Conservation (phyloP, 2,113 vertebrate genomes). For the Xiphophorus maculatus region DNA sequence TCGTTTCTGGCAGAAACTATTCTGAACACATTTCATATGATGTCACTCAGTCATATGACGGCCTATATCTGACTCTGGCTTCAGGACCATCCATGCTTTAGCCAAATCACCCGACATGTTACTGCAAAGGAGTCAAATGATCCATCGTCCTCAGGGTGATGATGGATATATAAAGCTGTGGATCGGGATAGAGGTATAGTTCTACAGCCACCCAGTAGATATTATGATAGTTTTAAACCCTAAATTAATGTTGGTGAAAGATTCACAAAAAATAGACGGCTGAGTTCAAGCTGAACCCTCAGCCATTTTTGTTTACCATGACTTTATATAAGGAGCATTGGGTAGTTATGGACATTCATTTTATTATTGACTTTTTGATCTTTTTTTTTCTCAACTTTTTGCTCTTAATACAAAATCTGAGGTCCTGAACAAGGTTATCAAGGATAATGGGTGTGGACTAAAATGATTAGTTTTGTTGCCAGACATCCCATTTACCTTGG, state of each 20-base stretch:
- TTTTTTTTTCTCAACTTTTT: not conserved
- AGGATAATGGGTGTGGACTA: not conserved
- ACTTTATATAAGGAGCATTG: not conserved
- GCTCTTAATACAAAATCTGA: not conserved
- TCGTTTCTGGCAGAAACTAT: too few species aligned
- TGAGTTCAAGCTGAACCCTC: too few species aligned
- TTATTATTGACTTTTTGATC: not conserved
- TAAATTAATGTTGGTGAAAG: slow-evolving; percentile 35
- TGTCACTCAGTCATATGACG: slow-evolving; percentile 28
- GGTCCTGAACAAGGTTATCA: not conserved
- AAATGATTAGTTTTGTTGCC: slow-evolving; percentile 16
- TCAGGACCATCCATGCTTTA: slow-evolving; percentile 19
- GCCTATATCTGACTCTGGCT: slow-evolving; percentile 1
- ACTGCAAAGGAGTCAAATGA: slow-evolving; percentile 23
- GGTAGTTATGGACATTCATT: not conserved
- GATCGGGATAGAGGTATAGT: slow-evolving; percentile 15
- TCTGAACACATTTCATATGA: slow-evolving; percentile 23
- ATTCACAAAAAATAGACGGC: not conserved
- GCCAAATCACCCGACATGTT: slow-evolving; percentile 30
- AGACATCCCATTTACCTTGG: slow-evolving; percentile 26
- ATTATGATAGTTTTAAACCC: slow-evolving; percentile 45
- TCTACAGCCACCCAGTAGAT: slow-evolving; percentile 45
- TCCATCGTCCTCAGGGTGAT: not conserved
- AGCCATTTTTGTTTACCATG: too few species aligned
- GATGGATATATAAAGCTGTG: slow-evolving; percentile 2